These are phyloP conservation scores for Caerostris darwini DNA, from an alignment of 1,140 invertebrate species.

Conservation along the genomic window DNA sequence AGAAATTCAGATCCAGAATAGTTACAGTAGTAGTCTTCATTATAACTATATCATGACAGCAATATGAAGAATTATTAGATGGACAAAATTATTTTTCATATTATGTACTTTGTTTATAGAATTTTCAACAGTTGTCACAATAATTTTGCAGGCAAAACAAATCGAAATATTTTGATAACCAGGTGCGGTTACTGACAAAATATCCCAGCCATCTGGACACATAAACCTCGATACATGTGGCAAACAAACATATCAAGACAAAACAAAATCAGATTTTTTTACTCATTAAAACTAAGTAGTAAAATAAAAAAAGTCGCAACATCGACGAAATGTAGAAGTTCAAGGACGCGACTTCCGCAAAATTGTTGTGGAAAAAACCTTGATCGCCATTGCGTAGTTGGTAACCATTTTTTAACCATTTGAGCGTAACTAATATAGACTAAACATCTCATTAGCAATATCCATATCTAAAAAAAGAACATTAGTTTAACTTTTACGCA, in stretches of 20 bases:
- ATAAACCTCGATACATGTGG: background rate
- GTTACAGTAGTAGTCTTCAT: too few relatives aligned
- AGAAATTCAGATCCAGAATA: too few relatives aligned
- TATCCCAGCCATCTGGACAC: background rate
- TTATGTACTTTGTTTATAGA: too few relatives aligned
- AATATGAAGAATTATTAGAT: too few relatives aligned
- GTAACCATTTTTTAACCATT: background rate
- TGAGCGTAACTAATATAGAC: conserved; percentile 8
- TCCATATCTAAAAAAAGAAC: background rate
- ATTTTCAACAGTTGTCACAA: too few relatives aligned
- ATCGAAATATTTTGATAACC: background rate
- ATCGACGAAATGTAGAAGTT: background rate
- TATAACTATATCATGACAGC: too few relatives aligned
- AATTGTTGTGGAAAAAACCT: too few relatives aligned
- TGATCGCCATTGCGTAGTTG: too few relatives aligned
- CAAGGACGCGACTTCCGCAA: background rate
- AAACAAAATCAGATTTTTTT: background rate
- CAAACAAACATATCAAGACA: background rate
- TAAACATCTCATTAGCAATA: background rate
- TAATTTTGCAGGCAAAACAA: background rate
- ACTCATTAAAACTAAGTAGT: background rate
- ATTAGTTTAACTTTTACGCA: background rate
- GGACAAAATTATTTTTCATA: too few relatives aligned
- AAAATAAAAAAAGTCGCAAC: background rate
- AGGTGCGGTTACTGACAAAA: background rate